phyloP scores from a whole-genome alignment of 2,113 vertebrate genomes.

The Micromys minutus region DNA sequence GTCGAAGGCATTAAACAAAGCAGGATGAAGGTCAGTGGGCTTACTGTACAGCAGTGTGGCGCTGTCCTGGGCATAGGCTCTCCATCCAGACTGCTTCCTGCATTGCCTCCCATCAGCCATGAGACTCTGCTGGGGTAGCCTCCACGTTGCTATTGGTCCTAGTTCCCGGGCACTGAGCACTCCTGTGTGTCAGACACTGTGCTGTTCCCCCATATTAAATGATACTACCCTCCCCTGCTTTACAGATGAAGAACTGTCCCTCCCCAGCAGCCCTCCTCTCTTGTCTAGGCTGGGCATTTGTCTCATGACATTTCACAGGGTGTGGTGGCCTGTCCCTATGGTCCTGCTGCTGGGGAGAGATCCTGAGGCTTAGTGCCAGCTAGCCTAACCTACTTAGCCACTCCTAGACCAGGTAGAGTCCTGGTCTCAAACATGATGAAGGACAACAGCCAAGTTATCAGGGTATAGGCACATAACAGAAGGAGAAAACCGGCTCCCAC shows the following conservation, averaged over 20 bases:
- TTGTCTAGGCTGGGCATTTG: not conserved
- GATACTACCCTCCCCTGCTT: not conserved
- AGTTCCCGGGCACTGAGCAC: not conserved
- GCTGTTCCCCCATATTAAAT: not conserved
- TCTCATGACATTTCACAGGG: not conserved
- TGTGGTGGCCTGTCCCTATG: no score
- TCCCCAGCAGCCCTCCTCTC: not conserved
- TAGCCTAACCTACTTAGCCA: not conserved
- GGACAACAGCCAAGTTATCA: no score
- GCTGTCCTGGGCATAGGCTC: not conserved
- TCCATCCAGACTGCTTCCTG: not conserved
- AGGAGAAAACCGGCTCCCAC: not conserved
- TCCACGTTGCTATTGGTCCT: not conserved
- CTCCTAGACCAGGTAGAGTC: not conserved
- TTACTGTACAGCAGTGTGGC: not conserved
- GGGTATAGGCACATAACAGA: not conserved
- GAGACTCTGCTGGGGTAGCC: no score
- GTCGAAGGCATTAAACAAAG: constrained; percentile 99
- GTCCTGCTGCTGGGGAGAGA: not conserved
- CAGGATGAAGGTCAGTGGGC: constrained; percentile 92
- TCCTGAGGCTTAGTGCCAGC: not conserved
- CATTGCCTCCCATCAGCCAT: not conserved
- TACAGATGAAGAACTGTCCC: not conserved
- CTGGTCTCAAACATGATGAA: no score
- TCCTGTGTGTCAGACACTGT: not conserved